A percentile compares a stretch with the other conserved stretches of the same genome.
These are phyloP conservation scores for Triplophysa bombifrons DNA, from an alignment of 2,797 vertebrate species.

Conservation along the genomic window DNA sequence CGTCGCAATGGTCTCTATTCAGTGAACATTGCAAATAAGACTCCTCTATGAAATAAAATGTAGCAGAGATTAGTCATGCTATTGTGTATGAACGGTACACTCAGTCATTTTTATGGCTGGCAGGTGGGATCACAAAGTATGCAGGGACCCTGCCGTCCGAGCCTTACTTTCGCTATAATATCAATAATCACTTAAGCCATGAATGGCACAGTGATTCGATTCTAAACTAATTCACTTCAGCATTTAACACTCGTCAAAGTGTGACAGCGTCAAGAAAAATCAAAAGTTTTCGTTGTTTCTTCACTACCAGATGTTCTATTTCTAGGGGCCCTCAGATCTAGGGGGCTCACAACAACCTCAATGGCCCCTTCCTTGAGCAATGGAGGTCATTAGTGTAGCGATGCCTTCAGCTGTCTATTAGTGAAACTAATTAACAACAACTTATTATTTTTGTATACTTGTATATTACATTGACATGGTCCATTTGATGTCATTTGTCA, in stretches of 20 bases:
- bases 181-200: too few relatives aligned
- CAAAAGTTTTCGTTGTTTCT: not conserved
- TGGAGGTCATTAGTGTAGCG: not conserved
- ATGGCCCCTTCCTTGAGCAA: not conserved
- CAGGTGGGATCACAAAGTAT: too few relatives aligned
- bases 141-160: too few relatives aligned
- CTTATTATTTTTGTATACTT: not conserved
- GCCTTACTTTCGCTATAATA: too few relatives aligned
- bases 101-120: too few relatives aligned
- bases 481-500: constrained; percentile 6
- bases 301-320: not conserved
- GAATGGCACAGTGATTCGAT: too few relatives aligned
- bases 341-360: not conserved
- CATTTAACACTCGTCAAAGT: too few relatives aligned
- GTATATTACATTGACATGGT: not conserved
- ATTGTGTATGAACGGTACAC: not conserved
- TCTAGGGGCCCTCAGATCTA: not conserved
- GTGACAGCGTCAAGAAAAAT: not conserved
- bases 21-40: not conserved
- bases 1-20: not conserved
- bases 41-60: not conserved
- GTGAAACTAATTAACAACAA: not conserved
- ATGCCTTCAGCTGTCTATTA: not conserved
- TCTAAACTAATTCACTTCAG: too few relatives aligned
- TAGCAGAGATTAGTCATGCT: not conserved